Evolutionary conservation across 2,797 vertebrate genomes (phyloP), one percentile per base, ranked within the genome.

Genomic region (Philypnodon macrostomus): DNA sequence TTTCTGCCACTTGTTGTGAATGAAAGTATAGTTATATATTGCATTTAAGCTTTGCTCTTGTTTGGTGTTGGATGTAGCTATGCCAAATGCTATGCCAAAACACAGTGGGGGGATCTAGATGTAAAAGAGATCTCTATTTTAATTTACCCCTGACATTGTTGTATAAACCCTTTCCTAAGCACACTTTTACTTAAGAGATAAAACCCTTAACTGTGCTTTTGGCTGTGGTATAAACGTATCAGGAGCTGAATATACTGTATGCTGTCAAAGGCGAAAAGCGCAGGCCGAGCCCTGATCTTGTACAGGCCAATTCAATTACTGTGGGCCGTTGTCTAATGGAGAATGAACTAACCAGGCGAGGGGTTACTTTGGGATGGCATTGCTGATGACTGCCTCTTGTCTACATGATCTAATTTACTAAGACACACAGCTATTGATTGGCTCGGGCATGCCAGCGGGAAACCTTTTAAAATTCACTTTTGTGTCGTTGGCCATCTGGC

Each of bases 321-420:
- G 27, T 36, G n/a, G 5, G 70, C 58, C 21, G 42, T 72, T 77
- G 74, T 81, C 81, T 89, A 82, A 86, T 86, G 79, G 79, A 85
- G 77, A 86, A 83, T 68, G 75, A 81, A 87, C 79, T 70, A 81
- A 83, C 64, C 85, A 78, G 69, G 73, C 70, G 13, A 73, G 70
- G 70, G 84, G 75, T 81, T 87, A 72, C 79, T 73, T 71, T 81
- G 52, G 54, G 78, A 81, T 72, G 68, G 36, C 75, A 75, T 62
- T 87, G 83, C 84, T 86, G 86, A 86, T 73, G 53, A 59, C 73
- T 74, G 77, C 69, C 58, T 67, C 84, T 84, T 84, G 83, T 87
- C 86, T 83, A 78, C 84, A 81, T 81, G 75, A 88, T 89, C 85
- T 86, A 87, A 91, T 88, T 90, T 87, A 87, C 75, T 73, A 82